Conservation (phyloP, 1,140 invertebrate genomes). For the Philotrypesis tridentata region DNA sequence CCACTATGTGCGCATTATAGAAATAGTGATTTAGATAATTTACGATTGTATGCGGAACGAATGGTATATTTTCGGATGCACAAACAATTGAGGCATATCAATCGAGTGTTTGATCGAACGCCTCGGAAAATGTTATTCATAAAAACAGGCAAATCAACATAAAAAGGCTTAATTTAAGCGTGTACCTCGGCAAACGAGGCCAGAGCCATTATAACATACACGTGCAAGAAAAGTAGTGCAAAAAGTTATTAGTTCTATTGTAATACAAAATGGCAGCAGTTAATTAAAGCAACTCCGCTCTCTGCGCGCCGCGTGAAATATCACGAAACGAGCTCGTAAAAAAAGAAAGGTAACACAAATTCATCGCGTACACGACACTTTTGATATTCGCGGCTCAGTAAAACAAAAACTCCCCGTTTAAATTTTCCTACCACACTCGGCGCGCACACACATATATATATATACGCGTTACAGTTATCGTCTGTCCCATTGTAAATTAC, state of each 20-base stretch:
- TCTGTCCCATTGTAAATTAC: constrained; percentile 1
- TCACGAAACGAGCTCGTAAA: background rate
- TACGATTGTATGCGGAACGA: no score
- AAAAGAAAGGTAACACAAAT: background rate
- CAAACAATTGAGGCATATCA: no score
- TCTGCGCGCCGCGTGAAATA: background rate
- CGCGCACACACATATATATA: no score
- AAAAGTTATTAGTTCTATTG: background rate
- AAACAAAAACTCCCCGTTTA: background rate
- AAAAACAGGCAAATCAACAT: no score
- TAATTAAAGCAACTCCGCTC: background rate
- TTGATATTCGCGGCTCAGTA: background rate
- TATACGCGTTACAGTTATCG: background rate
- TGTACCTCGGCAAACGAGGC: no score
- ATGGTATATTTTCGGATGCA: no score
- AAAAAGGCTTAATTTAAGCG: no score
- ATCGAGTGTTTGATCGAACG: no score
- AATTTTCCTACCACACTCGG: background rate
- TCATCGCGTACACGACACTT: background rate
- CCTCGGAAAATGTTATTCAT: no score
- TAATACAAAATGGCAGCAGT: background rate
- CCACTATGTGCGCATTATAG: no score
- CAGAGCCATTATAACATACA: no score
- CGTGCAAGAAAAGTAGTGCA: background rate
- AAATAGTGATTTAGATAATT: no score